These are phyloP conservation scores for Drosophila nigromelanica DNA, from an alignment of 1,140 invertebrate genomes.

Conservation along the genomic window DNA sequence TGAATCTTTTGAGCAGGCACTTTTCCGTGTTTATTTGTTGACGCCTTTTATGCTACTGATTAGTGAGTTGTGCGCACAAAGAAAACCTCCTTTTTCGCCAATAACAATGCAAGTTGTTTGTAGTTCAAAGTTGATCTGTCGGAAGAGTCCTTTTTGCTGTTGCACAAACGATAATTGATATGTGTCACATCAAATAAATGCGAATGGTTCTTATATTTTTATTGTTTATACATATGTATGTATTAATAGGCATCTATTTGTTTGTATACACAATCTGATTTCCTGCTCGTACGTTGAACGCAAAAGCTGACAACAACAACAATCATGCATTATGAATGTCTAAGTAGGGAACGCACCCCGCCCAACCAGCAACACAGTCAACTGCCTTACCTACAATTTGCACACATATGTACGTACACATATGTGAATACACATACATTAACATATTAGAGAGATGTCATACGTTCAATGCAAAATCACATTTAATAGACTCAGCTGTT, in stretches of 20 bases:
- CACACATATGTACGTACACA: not conserved
- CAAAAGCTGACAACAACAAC: not conserved
- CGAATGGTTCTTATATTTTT: not conserved
- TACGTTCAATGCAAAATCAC: slow-evolving; percentile 35
- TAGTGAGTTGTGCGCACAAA: slow-evolving; percentile 17
- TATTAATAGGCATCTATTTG: not conserved
- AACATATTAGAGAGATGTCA: slow-evolving; percentile 6
- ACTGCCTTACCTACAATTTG: not conserved
- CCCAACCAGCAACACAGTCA: not conserved
- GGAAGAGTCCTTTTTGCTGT: not conserved
- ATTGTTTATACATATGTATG: slow-evolving; percentile 1
- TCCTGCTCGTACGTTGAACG: slow-evolving; percentile 14
- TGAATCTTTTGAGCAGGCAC: not conserved
- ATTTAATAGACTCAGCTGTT: slow-evolving; percentile 7
- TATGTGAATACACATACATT: slow-evolving; percentile 1
- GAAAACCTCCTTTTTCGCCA: not conserved
- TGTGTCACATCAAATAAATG: slow-evolving; percentile 7
- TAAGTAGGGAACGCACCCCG: slow-evolving; percentile 3
- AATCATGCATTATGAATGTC: slow-evolving; percentile 35
- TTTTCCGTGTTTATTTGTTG: not conserved
- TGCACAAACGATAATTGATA: slow-evolving; percentile 16
- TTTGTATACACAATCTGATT: slow-evolving; percentile 7
- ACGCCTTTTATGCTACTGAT: not conserved
- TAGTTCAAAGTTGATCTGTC: no score
- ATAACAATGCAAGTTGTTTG: slow-evolving; percentile 17